Base-by-base conservation (phyloP, 35 echinoderm and acorn worm species). In the Lytechinus pictus region DNA sequence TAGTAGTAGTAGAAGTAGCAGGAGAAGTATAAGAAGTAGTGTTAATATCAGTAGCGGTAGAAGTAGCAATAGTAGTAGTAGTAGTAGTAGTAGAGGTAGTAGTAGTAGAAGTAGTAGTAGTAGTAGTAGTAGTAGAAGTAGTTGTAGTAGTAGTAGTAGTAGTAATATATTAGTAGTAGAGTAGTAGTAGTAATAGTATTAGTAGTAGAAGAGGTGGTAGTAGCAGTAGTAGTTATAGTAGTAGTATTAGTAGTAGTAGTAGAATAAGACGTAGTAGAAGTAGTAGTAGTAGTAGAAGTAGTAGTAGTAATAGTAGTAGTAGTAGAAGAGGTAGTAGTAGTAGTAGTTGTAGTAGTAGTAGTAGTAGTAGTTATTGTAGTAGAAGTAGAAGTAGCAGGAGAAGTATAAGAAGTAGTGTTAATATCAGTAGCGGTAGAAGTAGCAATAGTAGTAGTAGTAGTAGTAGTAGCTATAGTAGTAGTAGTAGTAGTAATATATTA, bases 251-350 rank as follows among this genome's bases (percentile, higher is more conserved):
- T n/a, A n/a, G n/a, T n/a, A n/a, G n/a, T n/a, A n/a, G n/a, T n/a
- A n/a, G n/a, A n/a, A n/a, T 10, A 11, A 91, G 29, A 27, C 21
- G 51, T 91, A 91, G 51, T 91, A 91, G 51, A 27, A 91, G 51
- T 91, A 28, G 51, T 91, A 91, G 51, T 52, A 91, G 51, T 91
- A 91, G 51, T 91, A 91, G 51, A 13, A 28, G 51, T 91, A 91
- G 51, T 91, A 91, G 51, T 91, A 91, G 51, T 91, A 91, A 28
- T 91, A 91, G 51, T 91, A 91, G 51, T 91, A 91, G 51, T 91
- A 12, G 51, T 91, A 91, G 51, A 13, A 91, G 51, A 13, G 29
- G 51, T 91, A 91, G 51, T 91, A 91, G 51, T 91, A 91, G 51
- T 91, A 91, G 51, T 91, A 91, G 51, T 91, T 10, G 51, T 91